phyloP scores from a whole-genome alignment of 2,113 vertebrate genomes.

The Stegostoma tigrinum region DNA sequence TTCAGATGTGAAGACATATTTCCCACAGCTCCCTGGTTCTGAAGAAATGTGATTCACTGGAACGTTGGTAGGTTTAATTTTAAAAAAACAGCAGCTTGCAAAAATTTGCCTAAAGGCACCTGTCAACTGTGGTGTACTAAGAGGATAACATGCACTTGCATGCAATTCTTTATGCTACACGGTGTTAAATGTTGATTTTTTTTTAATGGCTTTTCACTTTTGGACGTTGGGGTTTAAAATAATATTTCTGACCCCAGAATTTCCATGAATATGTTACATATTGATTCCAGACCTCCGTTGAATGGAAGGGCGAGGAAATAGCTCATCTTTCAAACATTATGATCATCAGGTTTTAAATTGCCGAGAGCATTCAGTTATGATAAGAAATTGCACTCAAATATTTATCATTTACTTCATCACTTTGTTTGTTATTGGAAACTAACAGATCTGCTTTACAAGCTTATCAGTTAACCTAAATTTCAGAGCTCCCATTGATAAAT shows the following conservation, averaged over 20 bases:
- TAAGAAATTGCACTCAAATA: background rate
- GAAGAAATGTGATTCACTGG: slow-evolving; percentile 22
- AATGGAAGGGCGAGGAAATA: background rate
- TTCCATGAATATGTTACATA: background rate
- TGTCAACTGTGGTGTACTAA: background rate
- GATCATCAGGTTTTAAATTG: background rate
- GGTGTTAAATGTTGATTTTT: slow-evolving; percentile 17
- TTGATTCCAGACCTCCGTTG: background rate
- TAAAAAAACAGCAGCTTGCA: background rate
- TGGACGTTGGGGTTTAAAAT: background rate
- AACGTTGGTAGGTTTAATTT: background rate
- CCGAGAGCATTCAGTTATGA: slow-evolving; percentile 7
- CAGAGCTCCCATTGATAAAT: background rate
- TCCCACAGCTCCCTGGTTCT: background rate
- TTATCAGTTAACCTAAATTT: slow-evolving; percentile 18
- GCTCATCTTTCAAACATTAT: background rate
- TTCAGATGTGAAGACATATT: slow-evolving; percentile 23
- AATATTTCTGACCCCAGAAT: background rate
- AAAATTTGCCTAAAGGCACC: slow-evolving; percentile 3
- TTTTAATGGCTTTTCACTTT: background rate
- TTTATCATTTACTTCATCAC: background rate
- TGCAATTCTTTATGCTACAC: slow-evolving; percentile 12
- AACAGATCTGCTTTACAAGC: background rate
- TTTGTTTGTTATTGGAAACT: background rate
- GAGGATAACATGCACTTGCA: background rate